phyloP scores from a whole-genome alignment of 2,113 vertebrate genomes.

The Hymenochirus boettgeri region DNA sequence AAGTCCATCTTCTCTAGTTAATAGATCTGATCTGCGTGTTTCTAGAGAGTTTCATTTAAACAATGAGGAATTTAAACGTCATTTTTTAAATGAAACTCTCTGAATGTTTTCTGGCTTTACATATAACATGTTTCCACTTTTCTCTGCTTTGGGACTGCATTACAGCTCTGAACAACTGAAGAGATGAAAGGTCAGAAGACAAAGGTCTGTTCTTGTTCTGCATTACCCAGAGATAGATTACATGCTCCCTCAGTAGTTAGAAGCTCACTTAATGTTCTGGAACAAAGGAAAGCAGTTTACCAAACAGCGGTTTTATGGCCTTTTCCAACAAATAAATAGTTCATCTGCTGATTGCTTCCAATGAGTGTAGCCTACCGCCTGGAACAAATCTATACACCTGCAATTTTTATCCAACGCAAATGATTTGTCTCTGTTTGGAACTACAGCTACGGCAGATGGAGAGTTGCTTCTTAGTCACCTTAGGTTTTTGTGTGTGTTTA shows the following conservation, averaged over 20 bases:
- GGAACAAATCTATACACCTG: constrained; percentile 36
- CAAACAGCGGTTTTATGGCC: constrained; percentile 29
- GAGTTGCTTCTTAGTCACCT: constrained; percentile 30
- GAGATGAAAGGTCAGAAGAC: neutral
- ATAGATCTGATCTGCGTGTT: too few relatives aligned
- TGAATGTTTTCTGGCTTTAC: too few relatives aligned
- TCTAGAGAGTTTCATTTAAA: too few relatives aligned
- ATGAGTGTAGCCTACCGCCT: constrained; percentile 22
- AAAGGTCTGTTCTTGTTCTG: constrained; percentile 4
- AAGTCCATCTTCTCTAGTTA: too few relatives aligned
- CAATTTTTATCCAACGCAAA: constrained; percentile 20
- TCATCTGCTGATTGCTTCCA: constrained; percentile 15
- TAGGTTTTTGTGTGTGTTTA: constrained; percentile 15
- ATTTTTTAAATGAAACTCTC: too few relatives aligned
- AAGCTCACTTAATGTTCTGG: constrained; percentile 33
- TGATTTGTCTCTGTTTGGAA: constrained; percentile 14
- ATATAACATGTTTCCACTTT: too few relatives aligned
- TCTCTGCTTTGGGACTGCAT: too few relatives aligned
- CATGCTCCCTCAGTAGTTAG: constrained; percentile 18
- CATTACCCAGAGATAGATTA: constrained; percentile 16
- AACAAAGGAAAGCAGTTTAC: constrained; percentile 34
- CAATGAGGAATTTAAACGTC: too few relatives aligned
- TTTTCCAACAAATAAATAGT: constrained; percentile 22
- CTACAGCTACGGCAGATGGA: constrained; percentile 16
- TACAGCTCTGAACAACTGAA: too few relatives aligned